These are phyloP conservation scores for Neomonachus schauinslandi DNA, from an alignment of 2,113 vertebrate species.

Conservation along the genomic window DNA sequence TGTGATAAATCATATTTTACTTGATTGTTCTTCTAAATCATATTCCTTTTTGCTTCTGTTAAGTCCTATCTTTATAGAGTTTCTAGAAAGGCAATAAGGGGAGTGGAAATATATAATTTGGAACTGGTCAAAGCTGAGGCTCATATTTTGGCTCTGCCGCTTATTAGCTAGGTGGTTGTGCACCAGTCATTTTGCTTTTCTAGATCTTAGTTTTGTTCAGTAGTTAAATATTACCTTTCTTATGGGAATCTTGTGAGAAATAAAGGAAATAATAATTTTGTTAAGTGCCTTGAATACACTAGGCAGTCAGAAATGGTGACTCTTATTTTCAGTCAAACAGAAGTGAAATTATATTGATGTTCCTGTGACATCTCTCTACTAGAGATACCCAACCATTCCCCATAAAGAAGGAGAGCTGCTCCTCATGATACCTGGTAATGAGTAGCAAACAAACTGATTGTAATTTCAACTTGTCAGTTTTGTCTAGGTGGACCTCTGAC, in stretches of 20 bases:
- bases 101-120: neutral
- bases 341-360: neutral
- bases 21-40: neutral
- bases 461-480: neutral
- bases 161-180: neutral
- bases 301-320: neutral
- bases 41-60: neutral
- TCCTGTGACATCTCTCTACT: neutral
- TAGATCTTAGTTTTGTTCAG: neutral
- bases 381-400: neutral
- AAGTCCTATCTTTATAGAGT: neutral
- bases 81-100: neutral
- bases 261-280: neutral
- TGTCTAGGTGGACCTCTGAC: neutral
- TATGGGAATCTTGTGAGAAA: neutral
- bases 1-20: neutral
- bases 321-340: constrained; percentile 28
- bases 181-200: neutral
- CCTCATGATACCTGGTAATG: neutral
- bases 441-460: neutral
- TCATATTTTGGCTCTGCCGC: neutral
- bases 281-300: neutral
- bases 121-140: neutral
- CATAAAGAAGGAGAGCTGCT: neutral
- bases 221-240: neutral